Evolutionary conservation across 2,797 vertebrate genomes (phyloP).

Genomic region (Labroides dimidiatus): DNA sequence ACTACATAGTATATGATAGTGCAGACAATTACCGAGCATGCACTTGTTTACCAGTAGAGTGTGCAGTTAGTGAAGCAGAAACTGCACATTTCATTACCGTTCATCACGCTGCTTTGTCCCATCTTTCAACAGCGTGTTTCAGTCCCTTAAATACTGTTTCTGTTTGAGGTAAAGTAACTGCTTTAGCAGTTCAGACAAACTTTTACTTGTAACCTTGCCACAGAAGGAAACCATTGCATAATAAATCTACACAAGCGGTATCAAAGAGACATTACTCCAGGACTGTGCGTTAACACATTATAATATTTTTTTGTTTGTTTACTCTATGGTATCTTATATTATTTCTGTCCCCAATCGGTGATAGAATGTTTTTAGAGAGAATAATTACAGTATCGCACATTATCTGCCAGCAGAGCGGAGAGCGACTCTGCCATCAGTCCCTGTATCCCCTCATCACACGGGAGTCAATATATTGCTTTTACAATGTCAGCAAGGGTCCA

Average conservation of each 20-base stretch:
- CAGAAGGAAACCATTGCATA: slow-evolving; percentile 63
- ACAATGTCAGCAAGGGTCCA: slow-evolving; percentile 29
- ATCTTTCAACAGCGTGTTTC: slow-evolving; percentile 42
- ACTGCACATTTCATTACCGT: slow-evolving; percentile 36
- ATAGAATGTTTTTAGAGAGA: slow-evolving; percentile 38
- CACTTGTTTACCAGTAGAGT: slow-evolving; percentile 62
- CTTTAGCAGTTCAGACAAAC: slow-evolving; percentile 49
- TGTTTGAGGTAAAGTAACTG: slow-evolving; percentile 67
- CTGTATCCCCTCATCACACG: slow-evolving; percentile 24
- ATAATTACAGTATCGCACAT: slow-evolving; percentile 50
- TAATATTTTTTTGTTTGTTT: slow-evolving; percentile 35
- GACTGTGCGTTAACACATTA: slow-evolving; percentile 41
- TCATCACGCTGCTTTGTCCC: slow-evolving; percentile 24
- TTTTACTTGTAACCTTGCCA: slow-evolving; percentile 40
- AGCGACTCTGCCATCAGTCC: slow-evolving; percentile 20
- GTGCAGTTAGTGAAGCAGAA: slow-evolving; percentile 50
- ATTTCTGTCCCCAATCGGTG: slow-evolving; percentile 20
- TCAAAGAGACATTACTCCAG: slow-evolving; percentile 46
- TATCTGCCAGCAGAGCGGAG: slow-evolving; percentile 20
- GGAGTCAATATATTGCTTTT: slow-evolving; percentile 56
- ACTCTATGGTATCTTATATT: slow-evolving; percentile 40
- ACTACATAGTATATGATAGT: slow-evolving; percentile 58
- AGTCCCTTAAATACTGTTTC: slow-evolving; percentile 67
- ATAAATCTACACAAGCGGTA: slow-evolving; percentile 53
- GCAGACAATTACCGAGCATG: slow-evolving; percentile 65